Percentiles rank a stretch among this genome's conserved stretches.
phyloP scores from a whole-genome alignment of 2,888 invertebrate species.

The Stomorhina lunata region DNA sequence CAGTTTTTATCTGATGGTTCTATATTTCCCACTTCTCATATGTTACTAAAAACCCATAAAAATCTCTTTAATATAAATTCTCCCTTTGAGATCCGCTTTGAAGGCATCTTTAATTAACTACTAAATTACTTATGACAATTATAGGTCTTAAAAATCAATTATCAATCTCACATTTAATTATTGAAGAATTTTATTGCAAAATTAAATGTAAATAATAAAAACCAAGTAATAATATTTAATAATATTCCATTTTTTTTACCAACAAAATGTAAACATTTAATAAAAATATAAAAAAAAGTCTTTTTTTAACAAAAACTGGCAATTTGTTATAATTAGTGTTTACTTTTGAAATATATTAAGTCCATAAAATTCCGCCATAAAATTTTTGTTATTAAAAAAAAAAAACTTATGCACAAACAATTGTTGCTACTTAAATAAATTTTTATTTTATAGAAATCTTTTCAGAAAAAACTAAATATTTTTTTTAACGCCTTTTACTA shows the following conservation, averaged over 20 bases:
- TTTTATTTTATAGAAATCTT: background rate
- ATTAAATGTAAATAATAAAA: background rate
- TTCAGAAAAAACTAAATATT: slow-evolving; percentile 19
- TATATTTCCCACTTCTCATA: background rate
- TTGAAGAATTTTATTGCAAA: slow-evolving; percentile 27
- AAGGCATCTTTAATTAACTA: slow-evolving; percentile 13
- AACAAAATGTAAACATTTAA: background rate
- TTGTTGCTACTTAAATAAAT: slow-evolving; percentile 46
- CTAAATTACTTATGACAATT: background rate
- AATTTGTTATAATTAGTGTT: slow-evolving; percentile 59
- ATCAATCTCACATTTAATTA: slow-evolving; percentile 27
- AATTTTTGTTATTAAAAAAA: slow-evolving; percentile 2
- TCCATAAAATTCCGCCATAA: slow-evolving; percentile 17
- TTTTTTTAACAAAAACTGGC: background rate
- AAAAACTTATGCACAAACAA: background rate
- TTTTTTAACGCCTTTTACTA: slow-evolving; percentile 47
- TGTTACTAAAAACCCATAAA: background rate
- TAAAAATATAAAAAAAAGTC: background rate
- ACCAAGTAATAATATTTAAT: too few relatives aligned
- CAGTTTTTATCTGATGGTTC: too few relatives aligned
- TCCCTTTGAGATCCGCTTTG: slow-evolving; percentile 12
- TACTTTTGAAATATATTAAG: slow-evolving; percentile 52
- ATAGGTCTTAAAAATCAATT: background rate
- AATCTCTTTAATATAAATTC: background rate
- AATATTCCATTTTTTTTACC: too few relatives aligned